Conservation (phyloP, 2,888 invertebrate species). For the Scrobipalpa atriplicella region DNA sequence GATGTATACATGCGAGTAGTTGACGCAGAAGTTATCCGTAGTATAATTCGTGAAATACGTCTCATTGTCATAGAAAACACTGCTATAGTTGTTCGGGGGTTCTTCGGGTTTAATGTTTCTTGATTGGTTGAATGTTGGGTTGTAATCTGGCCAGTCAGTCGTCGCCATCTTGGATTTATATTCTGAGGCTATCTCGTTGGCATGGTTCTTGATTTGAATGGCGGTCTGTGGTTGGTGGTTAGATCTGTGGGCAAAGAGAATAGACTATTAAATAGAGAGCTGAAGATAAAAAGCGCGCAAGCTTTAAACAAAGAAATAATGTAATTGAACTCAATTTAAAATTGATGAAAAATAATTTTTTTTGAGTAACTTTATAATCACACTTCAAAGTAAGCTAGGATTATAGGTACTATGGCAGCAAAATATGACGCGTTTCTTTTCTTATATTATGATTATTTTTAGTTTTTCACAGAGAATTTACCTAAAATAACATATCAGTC, state of each 20-base stretch:
- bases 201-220: conserved; percentile 42
- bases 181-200: conserved; percentile 44
- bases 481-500: too few species aligned
- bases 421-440: too few species aligned
- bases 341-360: too few species aligned
- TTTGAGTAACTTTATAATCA: too few species aligned
- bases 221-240: conserved; percentile 31
- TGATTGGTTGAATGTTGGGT: conserved; percentile 47
- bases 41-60: conserved; percentile 63
- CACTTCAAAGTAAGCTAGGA: too few species aligned
- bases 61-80: conserved; percentile 51
- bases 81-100: conserved; percentile 50
- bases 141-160: conserved; percentile 62
- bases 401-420: too few species aligned
- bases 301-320: too few species aligned
- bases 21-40: conserved; percentile 69
- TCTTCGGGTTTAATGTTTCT: conserved; percentile 30
- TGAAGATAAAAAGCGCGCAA: not conserved
- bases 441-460: too few species aligned
- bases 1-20: conserved; percentile 74
- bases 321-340: too few species aligned
- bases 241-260: conserved; percentile 49
- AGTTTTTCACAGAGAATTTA: too few species aligned
- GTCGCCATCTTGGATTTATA: conserved; percentile 65
- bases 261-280: not conserved